A percentile compares a stretch with the other conserved stretches of the same genome.
Conservation (phyloP, 2,113 vertebrate species). For the Sinosuthora webbiana region DNA sequence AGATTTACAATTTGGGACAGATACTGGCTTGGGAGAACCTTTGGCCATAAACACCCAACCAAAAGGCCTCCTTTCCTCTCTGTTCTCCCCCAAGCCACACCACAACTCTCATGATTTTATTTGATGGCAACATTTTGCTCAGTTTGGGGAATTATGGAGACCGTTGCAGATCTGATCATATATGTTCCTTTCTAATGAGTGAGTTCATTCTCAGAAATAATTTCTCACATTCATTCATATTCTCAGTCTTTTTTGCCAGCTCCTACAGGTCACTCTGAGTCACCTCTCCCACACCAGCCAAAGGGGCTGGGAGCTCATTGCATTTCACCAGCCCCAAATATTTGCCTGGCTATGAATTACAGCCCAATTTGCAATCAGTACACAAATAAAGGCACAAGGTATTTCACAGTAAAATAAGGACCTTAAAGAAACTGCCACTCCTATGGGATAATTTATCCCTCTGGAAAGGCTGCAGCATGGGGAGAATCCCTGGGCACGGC, state of each 20-base stretch:
- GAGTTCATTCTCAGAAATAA: background rate
- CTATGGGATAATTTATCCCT: background rate
- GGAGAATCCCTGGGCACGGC: background rate
- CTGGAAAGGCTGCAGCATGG: background rate
- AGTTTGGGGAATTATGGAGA: background rate
- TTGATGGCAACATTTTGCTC: background rate
- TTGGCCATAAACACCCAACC: background rate
- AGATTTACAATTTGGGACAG: background rate
- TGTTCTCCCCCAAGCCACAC: background rate
- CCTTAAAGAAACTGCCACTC: background rate
- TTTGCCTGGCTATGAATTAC: background rate
- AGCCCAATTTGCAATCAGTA: background rate
- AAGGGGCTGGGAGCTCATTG: background rate
- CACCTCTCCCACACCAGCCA: background rate
- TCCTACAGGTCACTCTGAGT: background rate
- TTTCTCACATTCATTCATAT: background rate
- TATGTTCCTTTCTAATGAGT: background rate
- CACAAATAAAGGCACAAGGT: background rate
- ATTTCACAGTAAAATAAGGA: background rate
- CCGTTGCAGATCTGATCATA: accelerated
- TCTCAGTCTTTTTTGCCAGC: background rate
- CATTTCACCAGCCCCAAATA: background rate
- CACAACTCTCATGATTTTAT: background rate
- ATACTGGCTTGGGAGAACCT: background rate
- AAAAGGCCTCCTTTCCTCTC: background rate